Percentiles rank a stretch among this genome's conserved stretches.
phyloP scores from a whole-genome alignment of 2,113 vertebrate species.

The Psittacara wagleri region DNA sequence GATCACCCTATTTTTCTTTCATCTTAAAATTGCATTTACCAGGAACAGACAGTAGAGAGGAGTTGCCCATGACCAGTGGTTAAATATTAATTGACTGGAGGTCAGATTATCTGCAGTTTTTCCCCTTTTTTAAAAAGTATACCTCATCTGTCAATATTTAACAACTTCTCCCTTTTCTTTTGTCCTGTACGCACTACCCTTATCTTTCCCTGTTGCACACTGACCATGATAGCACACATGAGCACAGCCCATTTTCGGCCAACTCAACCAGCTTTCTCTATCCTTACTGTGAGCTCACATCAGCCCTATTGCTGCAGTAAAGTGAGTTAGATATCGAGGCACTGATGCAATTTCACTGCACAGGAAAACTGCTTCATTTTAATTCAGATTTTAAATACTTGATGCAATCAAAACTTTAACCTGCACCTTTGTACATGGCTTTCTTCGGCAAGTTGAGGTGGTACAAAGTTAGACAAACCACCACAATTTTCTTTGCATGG shows the following conservation, averaged over 20 bases:
- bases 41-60: neutral
- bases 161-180: neutral
- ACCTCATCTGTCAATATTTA: constrained; percentile 14
- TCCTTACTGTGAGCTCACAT: neutral
- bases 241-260: neutral
- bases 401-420: neutral
- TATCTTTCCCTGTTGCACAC: neutral
- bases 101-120: neutral
- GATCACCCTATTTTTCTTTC: neutral
- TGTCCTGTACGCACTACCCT: neutral
- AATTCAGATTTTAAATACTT: neutral
- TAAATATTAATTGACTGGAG: neutral
- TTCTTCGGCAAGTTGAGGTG: neutral
- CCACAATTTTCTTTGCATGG: neutral
- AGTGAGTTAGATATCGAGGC: too few relatives aligned
- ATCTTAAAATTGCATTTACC: neutral
- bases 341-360: neutral
- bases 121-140: neutral
- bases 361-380: neutral
- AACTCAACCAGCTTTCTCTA: neutral
- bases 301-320: neutral
- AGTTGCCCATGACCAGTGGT: neutral
- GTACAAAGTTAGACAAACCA: neutral
- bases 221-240: neutral
- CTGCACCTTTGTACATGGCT: neutral